Evolutionary conservation across 2,113 vertebrate species (phyloP).

Genomic region (Tachycineta bicolor): DNA sequence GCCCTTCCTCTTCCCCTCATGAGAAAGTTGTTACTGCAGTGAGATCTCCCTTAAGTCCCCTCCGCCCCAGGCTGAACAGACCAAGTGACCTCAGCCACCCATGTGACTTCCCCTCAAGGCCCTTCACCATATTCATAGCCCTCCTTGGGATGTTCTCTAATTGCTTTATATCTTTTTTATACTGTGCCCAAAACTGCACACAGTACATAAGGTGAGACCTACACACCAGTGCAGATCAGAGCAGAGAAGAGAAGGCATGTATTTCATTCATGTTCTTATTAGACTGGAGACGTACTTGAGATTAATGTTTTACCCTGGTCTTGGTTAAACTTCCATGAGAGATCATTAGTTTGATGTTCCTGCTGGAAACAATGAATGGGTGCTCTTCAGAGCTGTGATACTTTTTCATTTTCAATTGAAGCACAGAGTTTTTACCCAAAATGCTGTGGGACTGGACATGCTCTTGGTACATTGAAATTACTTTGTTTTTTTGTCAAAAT

Average conservation of each 20-base stretch:
- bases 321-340: not conserved
- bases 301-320: not conserved
- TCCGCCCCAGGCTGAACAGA: not conserved
- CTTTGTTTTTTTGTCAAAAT: not conserved
- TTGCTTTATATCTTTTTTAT: not conserved
- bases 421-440: not conserved
- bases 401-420: not conserved
- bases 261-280: not conserved
- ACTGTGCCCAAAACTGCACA: not conserved
- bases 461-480: not conserved
- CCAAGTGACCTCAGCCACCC: not conserved
- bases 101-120: fast-evolving
- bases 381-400: not conserved
- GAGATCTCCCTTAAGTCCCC: not conserved
- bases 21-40: not conserved
- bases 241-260: not conserved
- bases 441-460: not conserved
- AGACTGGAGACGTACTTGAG: not conserved
- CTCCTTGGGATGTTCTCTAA: not conserved
- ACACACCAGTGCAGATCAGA: not conserved
- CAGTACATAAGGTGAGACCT: not conserved
- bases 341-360: not conserved
- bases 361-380: not conserved
- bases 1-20: not conserved
- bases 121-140: not conserved